phyloP scores from a whole-genome alignment of 1,140 invertebrate species.

The Drosophila sproati region DNA sequence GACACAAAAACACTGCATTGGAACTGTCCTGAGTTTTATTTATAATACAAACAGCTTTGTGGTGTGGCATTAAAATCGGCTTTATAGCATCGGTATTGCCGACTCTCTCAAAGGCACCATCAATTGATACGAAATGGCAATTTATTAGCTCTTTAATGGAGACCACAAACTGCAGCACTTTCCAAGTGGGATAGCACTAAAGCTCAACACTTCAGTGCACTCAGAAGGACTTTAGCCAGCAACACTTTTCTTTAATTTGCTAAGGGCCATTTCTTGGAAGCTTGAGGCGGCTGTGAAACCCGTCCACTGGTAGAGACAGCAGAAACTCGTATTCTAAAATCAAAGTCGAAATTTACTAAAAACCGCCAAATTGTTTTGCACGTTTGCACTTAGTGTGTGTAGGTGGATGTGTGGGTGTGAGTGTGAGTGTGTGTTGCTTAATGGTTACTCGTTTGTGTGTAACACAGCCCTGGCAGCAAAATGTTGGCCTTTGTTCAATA shows the following conservation, averaged over 20 bases:
- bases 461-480: conserved; percentile 23
- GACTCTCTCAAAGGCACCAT: conserved; percentile 36
- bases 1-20: background rate
- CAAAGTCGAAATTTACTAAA: conserved; percentile 58
- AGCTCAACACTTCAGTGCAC: conserved; percentile 41
- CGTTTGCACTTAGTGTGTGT: conserved; percentile 29
- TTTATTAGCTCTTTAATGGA: conserved; percentile 67
- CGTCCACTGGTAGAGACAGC: conserved; percentile 3
- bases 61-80: conserved; percentile 49
- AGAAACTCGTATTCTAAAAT: conserved; percentile 47
- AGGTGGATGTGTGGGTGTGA: background rate
- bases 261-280: conserved; percentile 35
- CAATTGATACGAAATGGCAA: conserved; percentile 63
- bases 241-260: conserved; percentile 47
- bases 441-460: conserved; percentile 19
- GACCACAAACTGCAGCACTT: conserved; percentile 17
- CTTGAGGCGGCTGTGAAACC: background rate
- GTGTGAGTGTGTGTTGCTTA: conserved; percentile 16
- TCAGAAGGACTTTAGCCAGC: conserved; percentile 31
- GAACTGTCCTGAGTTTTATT: conserved; percentile 10
- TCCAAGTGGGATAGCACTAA: background rate
- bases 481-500: conserved; percentile 63
- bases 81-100: conserved; percentile 45
- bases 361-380: conserved; percentile 58
- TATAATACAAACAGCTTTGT: conserved; percentile 13